Evolutionary conservation across 2,113 vertebrate genomes (phyloP), one percentile per base, ranked within the genome.

Genomic region (Limanda limanda): DNA sequence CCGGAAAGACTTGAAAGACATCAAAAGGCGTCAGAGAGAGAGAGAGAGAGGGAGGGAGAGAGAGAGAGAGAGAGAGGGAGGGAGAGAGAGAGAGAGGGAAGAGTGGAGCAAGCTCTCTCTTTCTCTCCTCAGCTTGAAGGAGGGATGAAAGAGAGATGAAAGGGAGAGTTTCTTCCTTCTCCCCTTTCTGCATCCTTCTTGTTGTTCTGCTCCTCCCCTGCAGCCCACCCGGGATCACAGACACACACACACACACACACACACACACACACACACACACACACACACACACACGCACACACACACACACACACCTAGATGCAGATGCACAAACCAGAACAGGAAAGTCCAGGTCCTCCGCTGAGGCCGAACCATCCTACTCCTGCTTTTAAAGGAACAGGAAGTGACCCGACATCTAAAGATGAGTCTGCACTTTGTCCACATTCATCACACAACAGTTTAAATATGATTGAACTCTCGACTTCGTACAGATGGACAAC

Each of bases 1-100:
- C 86, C 75, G 63, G 83, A 86, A 81, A 88, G 76, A 92, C 81
- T 85, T 91, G 66, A 92, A 93, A 91, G 88, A 87, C 88, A 90
- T 91, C 88, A 89, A 90, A 89, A 79, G 76, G 58, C 20, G 21
- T 89, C 60, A 67, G 57, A 75, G 37, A 31, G 67, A 52, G 48
- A 68, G 73, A 58, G 21, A 9, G 27, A 31, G 27, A 31, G 27
- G 7, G 27, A 21, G 56, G 54, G 74, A 25, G 47, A 24, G 35
- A 40, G 60, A 55, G 35, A 2, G 7, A 23, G 68, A 74, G 27
- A 67, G 57, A 73, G 37, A 31, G 67, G 42, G 55, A 68, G 73
- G 54, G 21, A 35, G 55, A 58, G 73, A 40, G 47, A 24, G 47
- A 48, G 64, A 55, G 31, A 1, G 7, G 27, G 64, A 74, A 21